Evolutionary conservation across 1,140 invertebrate genomes (phyloP).

Genomic region (Sinella curviseta): DNA sequence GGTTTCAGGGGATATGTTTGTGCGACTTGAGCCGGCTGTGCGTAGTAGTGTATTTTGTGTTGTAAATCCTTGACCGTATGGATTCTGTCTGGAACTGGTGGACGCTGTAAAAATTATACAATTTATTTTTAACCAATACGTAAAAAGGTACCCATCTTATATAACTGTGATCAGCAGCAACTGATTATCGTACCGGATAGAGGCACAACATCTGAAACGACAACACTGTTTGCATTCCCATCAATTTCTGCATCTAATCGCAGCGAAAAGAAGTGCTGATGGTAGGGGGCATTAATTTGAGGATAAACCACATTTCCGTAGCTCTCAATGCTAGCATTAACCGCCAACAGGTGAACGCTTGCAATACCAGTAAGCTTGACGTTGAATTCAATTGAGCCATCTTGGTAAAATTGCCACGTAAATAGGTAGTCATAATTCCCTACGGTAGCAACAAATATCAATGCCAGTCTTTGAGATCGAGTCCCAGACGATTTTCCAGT

Average conservation of each 20-base stretch:
- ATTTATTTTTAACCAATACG: background rate
- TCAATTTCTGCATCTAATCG: constrained; percentile 12
- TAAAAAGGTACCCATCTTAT: background rate
- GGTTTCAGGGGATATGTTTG: too few relatives aligned
- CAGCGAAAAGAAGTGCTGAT: constrained; percentile 17
- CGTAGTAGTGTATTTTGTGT: too few relatives aligned
- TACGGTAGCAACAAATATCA: background rate
- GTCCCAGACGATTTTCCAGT: background rate
- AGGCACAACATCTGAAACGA: background rate
- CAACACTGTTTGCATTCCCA: background rate
- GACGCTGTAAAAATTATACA: background rate
- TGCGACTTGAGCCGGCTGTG: too few relatives aligned
- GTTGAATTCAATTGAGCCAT: constrained; percentile 17
- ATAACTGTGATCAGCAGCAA: background rate
- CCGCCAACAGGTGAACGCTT: constrained; percentile 11
- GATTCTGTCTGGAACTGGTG: background rate
- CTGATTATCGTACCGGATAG: background rate
- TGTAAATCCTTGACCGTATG: constrained; percentile 3
- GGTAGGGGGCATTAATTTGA: constrained; percentile 20
- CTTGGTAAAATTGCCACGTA: constrained; percentile 36
- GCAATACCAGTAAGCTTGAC: constrained; percentile 11
- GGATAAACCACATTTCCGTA: constrained; percentile 6
- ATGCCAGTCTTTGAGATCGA: constrained; percentile 11
- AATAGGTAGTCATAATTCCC: constrained; percentile 34
- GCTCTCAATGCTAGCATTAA: background rate